phyloP scores from a whole-genome alignment of 2,888 invertebrate genomes.

The Erebia ligea region DNA sequence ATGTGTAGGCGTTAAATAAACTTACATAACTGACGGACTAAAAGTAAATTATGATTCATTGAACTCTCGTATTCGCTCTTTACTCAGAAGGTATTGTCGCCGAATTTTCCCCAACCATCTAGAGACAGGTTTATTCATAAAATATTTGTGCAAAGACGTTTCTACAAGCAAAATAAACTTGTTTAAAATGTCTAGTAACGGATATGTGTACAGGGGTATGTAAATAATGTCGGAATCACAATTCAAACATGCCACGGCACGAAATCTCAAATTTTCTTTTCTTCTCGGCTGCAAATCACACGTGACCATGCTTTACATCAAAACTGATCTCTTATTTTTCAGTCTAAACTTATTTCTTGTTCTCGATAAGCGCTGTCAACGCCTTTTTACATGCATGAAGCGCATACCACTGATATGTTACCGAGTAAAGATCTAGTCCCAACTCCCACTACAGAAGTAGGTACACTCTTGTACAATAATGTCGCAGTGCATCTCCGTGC shows the following conservation, averaged over 20 bases:
- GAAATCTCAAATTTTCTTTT: not conserved
- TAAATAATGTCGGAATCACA: not conserved
- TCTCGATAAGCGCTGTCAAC: too few species aligned
- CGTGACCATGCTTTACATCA: too few species aligned
- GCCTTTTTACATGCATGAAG: too few species aligned
- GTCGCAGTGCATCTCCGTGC: too few species aligned
- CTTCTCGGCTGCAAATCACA: too few species aligned
- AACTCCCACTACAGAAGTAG: too few species aligned
- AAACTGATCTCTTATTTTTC: too few species aligned
- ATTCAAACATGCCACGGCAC: not conserved
- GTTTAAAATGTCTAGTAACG: not conserved
- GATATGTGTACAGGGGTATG: not conserved
- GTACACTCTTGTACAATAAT: not conserved
- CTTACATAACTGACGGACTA: conserved; percentile 15
- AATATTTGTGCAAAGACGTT: conserved; percentile 12
- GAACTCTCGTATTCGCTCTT: conserved; percentile 14
- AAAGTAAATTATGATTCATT: conserved; percentile 19
- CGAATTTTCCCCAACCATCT: conserved; percentile 9
- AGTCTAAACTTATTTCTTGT: too few species aligned
- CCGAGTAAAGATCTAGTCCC: too few species aligned
- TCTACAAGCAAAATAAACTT: conserved; percentile 7
- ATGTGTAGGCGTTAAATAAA: not conserved
- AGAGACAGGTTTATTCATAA: conserved; percentile 7
- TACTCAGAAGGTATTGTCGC: conserved; percentile 15
- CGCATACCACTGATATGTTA: too few species aligned